Evolutionary conservation across 1,140 invertebrate genomes (phyloP).

Genomic region (Uloborus diversus): DNA sequence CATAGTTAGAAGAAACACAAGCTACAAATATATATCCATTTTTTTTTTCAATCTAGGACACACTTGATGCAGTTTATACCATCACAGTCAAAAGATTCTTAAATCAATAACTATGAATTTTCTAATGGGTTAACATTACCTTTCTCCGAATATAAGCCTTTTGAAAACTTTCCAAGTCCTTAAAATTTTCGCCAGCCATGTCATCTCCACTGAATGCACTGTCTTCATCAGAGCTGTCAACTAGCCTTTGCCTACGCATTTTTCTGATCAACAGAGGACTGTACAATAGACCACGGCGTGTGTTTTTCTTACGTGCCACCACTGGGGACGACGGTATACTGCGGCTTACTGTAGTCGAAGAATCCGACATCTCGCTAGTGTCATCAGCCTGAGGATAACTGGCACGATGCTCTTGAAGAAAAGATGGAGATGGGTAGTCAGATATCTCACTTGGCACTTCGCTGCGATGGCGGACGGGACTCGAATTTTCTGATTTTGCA

Average conservation of each 20-base stretch:
- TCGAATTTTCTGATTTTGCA: constrained; percentile 48
- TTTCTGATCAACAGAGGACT: constrained; percentile 61
- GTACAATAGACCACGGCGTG: constrained; percentile 58
- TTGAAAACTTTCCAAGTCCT: constrained; percentile 92
- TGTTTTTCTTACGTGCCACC: constrained; percentile 34
- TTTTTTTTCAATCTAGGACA: too few relatives aligned
- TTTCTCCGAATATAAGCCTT: constrained; percentile 88
- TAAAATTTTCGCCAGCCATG: constrained; percentile 73
- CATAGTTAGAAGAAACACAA: too few relatives aligned
- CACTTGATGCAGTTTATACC: too few relatives aligned
- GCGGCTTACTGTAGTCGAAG: constrained; percentile 30
- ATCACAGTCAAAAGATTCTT: too few relatives aligned
- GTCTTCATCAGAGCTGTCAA: constrained; percentile 91
- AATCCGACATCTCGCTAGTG: constrained; percentile 34
- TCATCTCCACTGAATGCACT: constrained; percentile 54
- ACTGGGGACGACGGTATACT: constrained; percentile 56
- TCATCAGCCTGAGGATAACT: constrained; percentile 48
- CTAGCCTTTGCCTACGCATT: constrained; percentile 61
- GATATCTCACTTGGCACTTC: constrained; percentile 50
- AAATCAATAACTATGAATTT: too few relatives aligned
- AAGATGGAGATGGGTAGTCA: constrained; percentile 15
- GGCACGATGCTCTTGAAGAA: constrained; percentile 53
- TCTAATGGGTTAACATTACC: too few relatives aligned
- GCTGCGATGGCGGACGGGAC: constrained; percentile 35
- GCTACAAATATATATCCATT: too few relatives aligned